Conservation (phyloP, 2,888 invertebrate species). For the Tinea semifulvella region DNA sequence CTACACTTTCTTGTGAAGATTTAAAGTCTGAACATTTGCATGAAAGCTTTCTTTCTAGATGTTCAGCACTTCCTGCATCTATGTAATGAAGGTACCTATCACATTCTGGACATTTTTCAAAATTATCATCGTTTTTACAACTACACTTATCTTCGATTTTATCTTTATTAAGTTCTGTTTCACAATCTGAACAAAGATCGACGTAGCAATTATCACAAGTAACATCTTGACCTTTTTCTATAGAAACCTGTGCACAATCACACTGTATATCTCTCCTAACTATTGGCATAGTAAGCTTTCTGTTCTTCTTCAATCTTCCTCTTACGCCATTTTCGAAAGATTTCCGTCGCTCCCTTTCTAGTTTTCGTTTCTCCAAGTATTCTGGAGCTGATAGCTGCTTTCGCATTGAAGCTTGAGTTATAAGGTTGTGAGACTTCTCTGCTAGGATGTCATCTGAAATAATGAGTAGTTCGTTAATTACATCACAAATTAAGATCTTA, state of each 20-base stretch:
- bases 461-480: neutral
- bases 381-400: slow-evolving; percentile 87
- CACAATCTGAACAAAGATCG: slow-evolving; percentile 55
- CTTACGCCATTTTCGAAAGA: slow-evolving; percentile 69
- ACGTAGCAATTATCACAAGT: slow-evolving; percentile 56
- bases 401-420: slow-evolving; percentile 69
- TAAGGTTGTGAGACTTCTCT: slow-evolving; percentile 65
- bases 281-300: slow-evolving; percentile 40
- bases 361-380: slow-evolving; percentile 86
- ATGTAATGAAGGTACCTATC: slow-evolving; percentile 51
- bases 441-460: slow-evolving; percentile 69
- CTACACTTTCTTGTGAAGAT: slow-evolving; percentile 56
- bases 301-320: slow-evolving; percentile 69
- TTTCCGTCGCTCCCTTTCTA: slow-evolving; percentile 73
- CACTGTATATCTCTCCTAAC: slow-evolving; percentile 40
- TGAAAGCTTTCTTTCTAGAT: slow-evolving; percentile 41
- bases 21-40: slow-evolving; percentile 53
- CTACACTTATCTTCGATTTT: slow-evolving; percentile 43
- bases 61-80: slow-evolving; percentile 48
- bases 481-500: too few relatives aligned
- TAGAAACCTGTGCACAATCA: slow-evolving; percentile 46
- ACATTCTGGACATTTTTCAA: slow-evolving; percentile 52
- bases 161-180: slow-evolving; percentile 32
- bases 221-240: slow-evolving; percentile 51
- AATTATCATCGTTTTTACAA: slow-evolving; percentile 33